Evolutionary conservation across 2,113 vertebrate genomes (phyloP).

Genomic region (Chaetura pelagica): DNA sequence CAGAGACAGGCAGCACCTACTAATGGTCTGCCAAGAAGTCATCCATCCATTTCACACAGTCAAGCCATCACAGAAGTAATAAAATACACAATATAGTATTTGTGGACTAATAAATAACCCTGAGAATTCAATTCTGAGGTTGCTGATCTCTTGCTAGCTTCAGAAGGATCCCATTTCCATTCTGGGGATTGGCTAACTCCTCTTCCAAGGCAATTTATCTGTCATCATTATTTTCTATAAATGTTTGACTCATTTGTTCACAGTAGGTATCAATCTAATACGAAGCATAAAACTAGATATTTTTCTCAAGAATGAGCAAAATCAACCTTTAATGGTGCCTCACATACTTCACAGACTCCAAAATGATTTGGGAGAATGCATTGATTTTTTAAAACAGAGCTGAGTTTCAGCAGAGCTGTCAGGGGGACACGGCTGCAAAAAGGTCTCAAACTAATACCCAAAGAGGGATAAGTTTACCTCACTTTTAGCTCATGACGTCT

Average conservation of each 20-base stretch:
- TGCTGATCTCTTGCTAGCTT: not conserved
- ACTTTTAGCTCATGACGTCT: not conserved
- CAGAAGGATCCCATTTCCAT: not conserved
- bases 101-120: not conserved
- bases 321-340: not conserved
- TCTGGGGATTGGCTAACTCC: not conserved
- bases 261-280: not conserved
- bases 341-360: not conserved
- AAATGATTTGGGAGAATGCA: not conserved
- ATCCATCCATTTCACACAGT: not conserved
- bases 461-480: not conserved
- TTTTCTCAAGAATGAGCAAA: not conserved
- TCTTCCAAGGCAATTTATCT: not conserved
- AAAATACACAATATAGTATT: not conserved
- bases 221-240: not conserved
- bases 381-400: not conserved
- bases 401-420: not conserved
- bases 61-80: not conserved
- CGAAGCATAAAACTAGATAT: not conserved
- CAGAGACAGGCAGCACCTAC: no score
- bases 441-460: not conserved
- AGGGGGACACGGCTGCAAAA: not conserved
- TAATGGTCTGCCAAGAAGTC: not conserved
- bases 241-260: not conserved
- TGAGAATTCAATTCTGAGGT: not conserved